These are phyloP conservation scores for Halcyon senegalensis DNA, from an alignment of 2,113 vertebrate species.

Conservation along the genomic window DNA sequence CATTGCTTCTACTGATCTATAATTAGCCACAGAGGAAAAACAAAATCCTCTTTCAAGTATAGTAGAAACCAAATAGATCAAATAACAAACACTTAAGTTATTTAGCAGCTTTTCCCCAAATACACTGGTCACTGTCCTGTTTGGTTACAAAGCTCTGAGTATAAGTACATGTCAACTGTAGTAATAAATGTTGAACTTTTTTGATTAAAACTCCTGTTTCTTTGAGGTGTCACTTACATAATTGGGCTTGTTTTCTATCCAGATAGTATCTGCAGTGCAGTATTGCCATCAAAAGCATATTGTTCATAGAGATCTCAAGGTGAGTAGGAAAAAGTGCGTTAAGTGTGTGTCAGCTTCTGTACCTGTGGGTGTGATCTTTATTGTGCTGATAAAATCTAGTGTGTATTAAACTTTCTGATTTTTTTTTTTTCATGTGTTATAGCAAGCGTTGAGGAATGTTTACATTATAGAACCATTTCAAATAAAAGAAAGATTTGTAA, in stretches of 20 bases:
- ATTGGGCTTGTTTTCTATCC: conserved; percentile 44
- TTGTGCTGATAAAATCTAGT: background rate
- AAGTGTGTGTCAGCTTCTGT: background rate
- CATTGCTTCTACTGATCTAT: conserved; percentile 47
- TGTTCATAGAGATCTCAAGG: conserved; percentile 98
- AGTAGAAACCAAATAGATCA: conserved; percentile 43
- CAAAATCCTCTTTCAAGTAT: conserved; percentile 33
- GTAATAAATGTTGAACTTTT: background rate
- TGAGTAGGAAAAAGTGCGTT: conserved; percentile 67
- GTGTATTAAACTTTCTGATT: background rate
- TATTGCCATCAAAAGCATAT: conserved; percentile 99
- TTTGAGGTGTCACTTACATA: conserved; percentile 44
- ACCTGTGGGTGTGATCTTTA: background rate
- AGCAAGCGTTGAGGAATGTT: background rate
- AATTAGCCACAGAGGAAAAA: conserved; percentile 59
- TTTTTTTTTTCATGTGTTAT: background rate
- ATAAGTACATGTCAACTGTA: background rate
- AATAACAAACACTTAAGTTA: background rate
- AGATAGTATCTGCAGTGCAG: conserved; percentile 99
- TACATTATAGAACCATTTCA: background rate
- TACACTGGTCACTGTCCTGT: background rate
- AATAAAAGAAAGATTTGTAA: background rate
- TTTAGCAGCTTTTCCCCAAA: background rate
- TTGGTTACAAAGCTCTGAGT: background rate
- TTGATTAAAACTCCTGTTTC: background rate